Conservation (phyloP, 2,113 vertebrate species). For the Mohoua ochrocephala region DNA sequence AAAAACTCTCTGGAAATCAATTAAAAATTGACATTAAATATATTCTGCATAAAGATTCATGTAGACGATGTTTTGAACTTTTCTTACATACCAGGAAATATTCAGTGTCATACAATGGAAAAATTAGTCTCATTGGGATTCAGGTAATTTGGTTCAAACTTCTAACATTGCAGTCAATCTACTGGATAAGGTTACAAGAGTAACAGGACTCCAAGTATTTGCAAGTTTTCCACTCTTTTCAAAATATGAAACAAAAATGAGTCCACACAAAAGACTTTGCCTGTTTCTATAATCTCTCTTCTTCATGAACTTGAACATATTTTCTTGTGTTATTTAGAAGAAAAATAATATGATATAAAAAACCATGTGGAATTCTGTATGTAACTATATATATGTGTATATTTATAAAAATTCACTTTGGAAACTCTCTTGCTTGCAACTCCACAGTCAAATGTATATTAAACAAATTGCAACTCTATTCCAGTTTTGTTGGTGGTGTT, state of each 20-base stretch:
- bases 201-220: neutral
- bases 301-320: neutral
- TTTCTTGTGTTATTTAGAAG: neutral
- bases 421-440: neutral
- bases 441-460: neutral
- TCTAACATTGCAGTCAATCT: neutral
- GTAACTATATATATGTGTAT: neutral
- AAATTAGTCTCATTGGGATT: neutral
- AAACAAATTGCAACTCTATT: neutral
- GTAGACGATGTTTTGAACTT: neutral
- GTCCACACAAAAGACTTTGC: neutral
- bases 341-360: neutral
- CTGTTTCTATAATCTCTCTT: neutral
- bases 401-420: neutral
- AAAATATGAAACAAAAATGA: neutral
- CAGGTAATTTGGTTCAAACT: neutral
- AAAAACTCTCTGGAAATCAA: neutral
- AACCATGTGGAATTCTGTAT: neutral
- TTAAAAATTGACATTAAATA: neutral
- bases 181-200: neutral
- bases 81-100: neutral
- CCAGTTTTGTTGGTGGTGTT: neutral
- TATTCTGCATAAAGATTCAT: neutral
- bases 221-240: neutral
- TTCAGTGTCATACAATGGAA: neutral